Evolutionary conservation across 2,113 vertebrate species (phyloP), one percentile per base, ranked within the genome.

Genomic region (Lophochroa leadbeateri): DNA sequence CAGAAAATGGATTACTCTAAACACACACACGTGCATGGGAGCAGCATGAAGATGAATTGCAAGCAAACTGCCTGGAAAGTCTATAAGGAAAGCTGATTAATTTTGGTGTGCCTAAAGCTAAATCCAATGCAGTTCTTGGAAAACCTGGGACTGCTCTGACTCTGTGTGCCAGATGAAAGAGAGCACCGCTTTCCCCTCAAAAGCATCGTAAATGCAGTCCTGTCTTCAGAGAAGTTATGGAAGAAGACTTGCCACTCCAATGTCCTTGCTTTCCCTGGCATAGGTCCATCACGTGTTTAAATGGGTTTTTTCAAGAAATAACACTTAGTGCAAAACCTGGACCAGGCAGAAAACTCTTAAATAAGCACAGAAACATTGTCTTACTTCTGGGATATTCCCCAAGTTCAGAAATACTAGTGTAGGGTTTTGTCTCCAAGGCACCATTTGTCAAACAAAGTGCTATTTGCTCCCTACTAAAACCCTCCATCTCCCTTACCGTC

Each of bases 1-100:
- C 46, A 39, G 46, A n/a, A 43, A 31, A 17, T 4, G 10, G 24
- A 43, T 20, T 9, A 18, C 37, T n/a, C 24, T 24, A 25, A 82
- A 28, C 20, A 35, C 0, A 0, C 5, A 5, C 2, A 16, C 24
- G 1, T 6, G 12, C 41, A 17, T 4, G 1, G 9, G 61, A 83
- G 52, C 39, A 39, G 52, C 52, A 16, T 1, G 20, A 29, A 68
- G 55, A 79, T 0, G 6, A 23, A 57, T 1, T 6, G 39, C n/a
- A 21, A 47, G 58, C 11, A 2, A 5, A 11, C n/a, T 43, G 58
- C 46, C 31, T 27, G 12, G 23, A 16, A 68, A 37, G 31, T 1
- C 13, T 5, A 5, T 6, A 39, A 0, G 7, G 10, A n/a, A 67
- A 49, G 52, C 29, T 24, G 23, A 15, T 10, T 4, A 10, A n/a